phyloP scores from a whole-genome alignment of 2,888 invertebrate species.

The Ormyrus rosae region DNA sequence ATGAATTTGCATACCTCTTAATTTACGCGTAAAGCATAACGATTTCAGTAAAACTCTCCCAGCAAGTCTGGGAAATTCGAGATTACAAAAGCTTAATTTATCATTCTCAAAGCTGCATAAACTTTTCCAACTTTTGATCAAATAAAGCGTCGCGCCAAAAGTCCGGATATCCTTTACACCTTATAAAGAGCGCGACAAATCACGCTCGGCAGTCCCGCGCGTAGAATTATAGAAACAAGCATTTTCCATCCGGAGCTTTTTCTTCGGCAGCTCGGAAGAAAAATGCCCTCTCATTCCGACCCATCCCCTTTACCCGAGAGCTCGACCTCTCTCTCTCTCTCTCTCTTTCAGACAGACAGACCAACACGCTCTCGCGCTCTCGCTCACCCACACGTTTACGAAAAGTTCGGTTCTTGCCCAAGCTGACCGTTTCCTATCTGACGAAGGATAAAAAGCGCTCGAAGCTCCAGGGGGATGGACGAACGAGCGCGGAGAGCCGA shows the following conservation, averaged over 20 bases:
- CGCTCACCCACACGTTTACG: neutral
- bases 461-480: constrained; percentile 39
- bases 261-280: constrained; percentile 24
- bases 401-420: constrained; percentile 45
- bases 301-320: constrained; percentile 29
- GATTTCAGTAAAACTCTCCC: too few relatives aligned
- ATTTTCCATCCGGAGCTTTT: constrained; percentile 53
- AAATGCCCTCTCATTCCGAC: constrained; percentile 54
- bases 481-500: constrained; percentile 38
- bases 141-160: neutral
- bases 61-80: too few relatives aligned
- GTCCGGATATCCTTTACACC: neutral
- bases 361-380: neutral
- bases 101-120: too few relatives aligned
- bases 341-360: neutral
- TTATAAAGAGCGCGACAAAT: constrained; percentile 42
- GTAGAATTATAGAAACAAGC: constrained; percentile 53
- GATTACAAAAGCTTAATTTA: too few relatives aligned
- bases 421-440: constrained; percentile 56
- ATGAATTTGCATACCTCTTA: too few relatives aligned
- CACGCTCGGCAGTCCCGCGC: constrained; percentile 16
- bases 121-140: too few relatives aligned
- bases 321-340: neutral
- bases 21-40: too few relatives aligned
- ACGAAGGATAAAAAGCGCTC: constrained; percentile 59